Conservation (phyloP, 2,888 invertebrate species). For the Himalopsyche japonica region DNA sequence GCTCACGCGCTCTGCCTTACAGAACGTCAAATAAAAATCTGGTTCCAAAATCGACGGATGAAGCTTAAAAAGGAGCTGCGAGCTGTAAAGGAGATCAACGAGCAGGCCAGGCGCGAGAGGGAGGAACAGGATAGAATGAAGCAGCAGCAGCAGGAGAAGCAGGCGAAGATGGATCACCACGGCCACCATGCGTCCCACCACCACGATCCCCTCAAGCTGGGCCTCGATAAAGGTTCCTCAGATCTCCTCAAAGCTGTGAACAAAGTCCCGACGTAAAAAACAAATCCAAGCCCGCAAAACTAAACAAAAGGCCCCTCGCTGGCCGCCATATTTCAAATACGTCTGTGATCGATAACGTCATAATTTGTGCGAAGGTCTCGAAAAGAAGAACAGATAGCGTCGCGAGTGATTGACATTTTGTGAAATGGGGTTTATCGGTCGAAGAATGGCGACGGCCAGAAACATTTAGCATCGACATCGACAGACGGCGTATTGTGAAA, state of each 20-base stretch:
- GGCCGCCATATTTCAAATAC: constrained; percentile 1
- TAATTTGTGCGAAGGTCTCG: background rate
- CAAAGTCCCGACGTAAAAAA: constrained; percentile 75
- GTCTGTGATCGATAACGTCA: background rate
- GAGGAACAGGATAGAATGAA: constrained; percentile 92
- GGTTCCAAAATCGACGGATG: constrained; percentile 97
- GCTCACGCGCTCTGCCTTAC: constrained; percentile 95
- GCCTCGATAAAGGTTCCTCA: constrained; percentile 72
- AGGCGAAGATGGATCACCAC: constrained; percentile 74
- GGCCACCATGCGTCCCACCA: constrained; percentile 72
- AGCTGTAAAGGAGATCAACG: constrained; percentile 93
- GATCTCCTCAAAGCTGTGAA: constrained; percentile 77
- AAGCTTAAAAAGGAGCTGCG: constrained; percentile 94
- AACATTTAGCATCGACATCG: background rate
- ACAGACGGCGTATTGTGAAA: constrained; percentile 33
- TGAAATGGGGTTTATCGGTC: background rate
- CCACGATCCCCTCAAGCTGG: constrained; percentile 73
- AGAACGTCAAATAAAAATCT: constrained; percentile 95
- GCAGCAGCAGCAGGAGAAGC: constrained; percentile 86
- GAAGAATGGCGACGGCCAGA: background rate
- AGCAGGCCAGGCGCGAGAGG: constrained; percentile 86
- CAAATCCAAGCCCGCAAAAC: background rate
- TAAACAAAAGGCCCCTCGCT: background rate
- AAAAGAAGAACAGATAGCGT: background rate
- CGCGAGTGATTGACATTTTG: constrained; percentile 9